phyloP scores from a whole-genome alignment of 2,797 vertebrate genomes.

The Mus caroli region DNA sequence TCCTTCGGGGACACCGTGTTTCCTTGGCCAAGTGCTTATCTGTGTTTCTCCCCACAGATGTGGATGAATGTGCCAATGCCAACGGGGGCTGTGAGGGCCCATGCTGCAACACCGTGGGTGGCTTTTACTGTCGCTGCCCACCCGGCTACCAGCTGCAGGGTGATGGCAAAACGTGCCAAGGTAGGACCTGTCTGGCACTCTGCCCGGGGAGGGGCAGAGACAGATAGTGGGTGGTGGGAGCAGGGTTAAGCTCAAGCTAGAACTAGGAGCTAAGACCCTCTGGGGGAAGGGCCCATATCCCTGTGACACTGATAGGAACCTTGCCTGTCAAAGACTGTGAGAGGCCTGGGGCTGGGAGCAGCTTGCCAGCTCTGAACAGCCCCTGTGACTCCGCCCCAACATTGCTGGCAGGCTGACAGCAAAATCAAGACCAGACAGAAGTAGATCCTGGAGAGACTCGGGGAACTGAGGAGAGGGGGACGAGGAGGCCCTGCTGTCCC shows the following conservation, averaged over 20 bases:
- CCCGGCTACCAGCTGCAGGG: slow-evolving; percentile 88
- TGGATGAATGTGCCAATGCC: slow-evolving; percentile 91
- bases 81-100: slow-evolving; percentile 90
- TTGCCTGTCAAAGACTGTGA: accelerated
- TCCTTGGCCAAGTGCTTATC: background rate
- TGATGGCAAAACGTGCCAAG: slow-evolving; percentile 91
- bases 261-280: background rate
- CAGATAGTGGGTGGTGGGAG: background rate
- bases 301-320: accelerated
- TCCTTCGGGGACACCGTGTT: background rate
- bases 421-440: background rate
- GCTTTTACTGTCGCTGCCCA: slow-evolving; percentile 93
- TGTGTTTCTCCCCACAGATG: slow-evolving; percentile 85
- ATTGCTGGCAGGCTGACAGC: background rate
- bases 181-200: slow-evolving; percentile 78
- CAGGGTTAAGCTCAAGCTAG: background rate
- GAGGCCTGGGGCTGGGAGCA: background rate
- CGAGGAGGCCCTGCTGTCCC: accelerated
- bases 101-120: slow-evolving; percentile 94
- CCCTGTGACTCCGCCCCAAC: background rate
- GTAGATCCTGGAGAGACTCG: background rate
- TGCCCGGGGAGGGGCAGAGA: background rate
- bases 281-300: background rate
- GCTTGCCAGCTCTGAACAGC: background rate
- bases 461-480: background rate